Conservation (phyloP, 2,113 vertebrate genomes). For the Cheirogaleus medius region DNA sequence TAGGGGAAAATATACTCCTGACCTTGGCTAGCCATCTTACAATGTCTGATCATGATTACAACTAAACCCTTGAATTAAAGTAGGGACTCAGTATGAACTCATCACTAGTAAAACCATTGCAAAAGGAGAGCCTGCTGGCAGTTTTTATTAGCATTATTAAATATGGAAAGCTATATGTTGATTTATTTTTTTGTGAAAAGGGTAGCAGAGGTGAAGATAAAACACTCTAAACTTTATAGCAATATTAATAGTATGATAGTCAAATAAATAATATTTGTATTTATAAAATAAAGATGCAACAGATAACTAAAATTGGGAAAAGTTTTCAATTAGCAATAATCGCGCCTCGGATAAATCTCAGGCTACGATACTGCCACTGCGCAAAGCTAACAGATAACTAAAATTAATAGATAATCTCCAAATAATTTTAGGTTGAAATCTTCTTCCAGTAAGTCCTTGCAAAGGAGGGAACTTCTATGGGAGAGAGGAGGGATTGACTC, state of each 20-base stretch:
- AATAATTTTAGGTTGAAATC: background rate
- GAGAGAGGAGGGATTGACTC: background rate
- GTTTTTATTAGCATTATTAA: background rate
- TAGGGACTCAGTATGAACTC: background rate
- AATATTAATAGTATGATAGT: background rate
- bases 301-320: background rate
- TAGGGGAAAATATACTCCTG: background rate
- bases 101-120: background rate
- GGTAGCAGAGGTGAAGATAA: background rate
- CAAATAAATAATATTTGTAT: background rate
- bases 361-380: no score
- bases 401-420: background rate
- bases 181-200: constrained; percentile 27
- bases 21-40: background rate
- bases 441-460: background rate
- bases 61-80: background rate
- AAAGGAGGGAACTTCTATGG: background rate
- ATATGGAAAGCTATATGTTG: background rate
- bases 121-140: background rate
- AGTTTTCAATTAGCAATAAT: no score
- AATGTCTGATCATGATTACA: background rate
- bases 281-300: background rate
- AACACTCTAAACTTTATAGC: background rate
- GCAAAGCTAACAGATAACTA: background rate
- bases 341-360: no score